Evolutionary conservation across 2,888 invertebrate genomes (phyloP).

Genomic region (Zele albiditarsus): DNA sequence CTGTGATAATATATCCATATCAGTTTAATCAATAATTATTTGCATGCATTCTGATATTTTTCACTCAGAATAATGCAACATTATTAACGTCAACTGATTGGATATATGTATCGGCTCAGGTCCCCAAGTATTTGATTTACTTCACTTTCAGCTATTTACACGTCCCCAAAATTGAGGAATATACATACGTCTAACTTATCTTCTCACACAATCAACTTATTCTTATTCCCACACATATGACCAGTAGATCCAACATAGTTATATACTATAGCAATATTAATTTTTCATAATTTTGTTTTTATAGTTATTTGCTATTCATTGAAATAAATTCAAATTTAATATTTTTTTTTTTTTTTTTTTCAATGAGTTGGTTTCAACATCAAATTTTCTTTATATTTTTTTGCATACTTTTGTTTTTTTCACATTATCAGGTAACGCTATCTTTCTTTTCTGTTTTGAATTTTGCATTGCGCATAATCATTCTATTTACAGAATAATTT

Average conservation of each 20-base stretch:
- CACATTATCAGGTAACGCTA: not conserved
- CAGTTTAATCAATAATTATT: conserved; percentile 15
- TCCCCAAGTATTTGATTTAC: conserved; percentile 61
- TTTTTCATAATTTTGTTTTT: not conserved
- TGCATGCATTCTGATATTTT: conserved; percentile 3
- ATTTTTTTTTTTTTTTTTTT: not conserved
- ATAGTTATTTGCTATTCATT: not conserved
- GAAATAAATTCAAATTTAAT: not conserved
- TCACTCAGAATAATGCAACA: not conserved
- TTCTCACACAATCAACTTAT: conserved; percentile 22
- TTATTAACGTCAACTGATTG: conserved; percentile 38
- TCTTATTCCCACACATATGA: conserved; percentile 6
- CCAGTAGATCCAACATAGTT: conserved; percentile 6
- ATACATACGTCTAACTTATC: conserved; percentile 27
- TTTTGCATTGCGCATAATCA: not conserved
- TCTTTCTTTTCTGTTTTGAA: not conserved
- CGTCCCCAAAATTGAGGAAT: conserved; percentile 30
- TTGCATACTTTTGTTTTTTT: not conserved
- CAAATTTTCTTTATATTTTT: not conserved
- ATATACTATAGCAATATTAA: conserved; percentile 3
- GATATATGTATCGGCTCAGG: conserved; percentile 62
- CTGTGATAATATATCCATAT: conserved; percentile 61
- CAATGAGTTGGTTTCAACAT: not conserved
- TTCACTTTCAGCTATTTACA: conserved; percentile 62
- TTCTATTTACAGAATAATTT: not conserved